A percentile compares a stretch with the other conserved stretches of the same genome.
These are phyloP conservation scores for Cherax destructor DNA, from an alignment of 1,140 invertebrate species.

Conservation along the genomic window DNA sequence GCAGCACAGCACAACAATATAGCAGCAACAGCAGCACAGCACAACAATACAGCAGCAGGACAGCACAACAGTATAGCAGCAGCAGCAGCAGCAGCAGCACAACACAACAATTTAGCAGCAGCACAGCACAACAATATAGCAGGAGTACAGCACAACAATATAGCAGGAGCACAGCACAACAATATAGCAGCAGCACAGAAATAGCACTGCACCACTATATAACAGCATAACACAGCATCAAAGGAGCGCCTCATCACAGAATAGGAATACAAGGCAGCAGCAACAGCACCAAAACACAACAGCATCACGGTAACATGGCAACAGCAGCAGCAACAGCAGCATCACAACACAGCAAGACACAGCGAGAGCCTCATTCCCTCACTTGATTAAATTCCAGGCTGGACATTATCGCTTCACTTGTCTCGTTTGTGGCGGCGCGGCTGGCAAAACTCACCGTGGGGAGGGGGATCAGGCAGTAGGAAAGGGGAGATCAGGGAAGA, in stretches of 20 bases:
- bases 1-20: too few species aligned
- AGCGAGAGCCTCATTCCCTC: conserved; percentile 41
- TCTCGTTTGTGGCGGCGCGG: conserved; percentile 62
- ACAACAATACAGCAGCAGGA: too few species aligned
- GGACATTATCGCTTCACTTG: conserved; percentile 67
- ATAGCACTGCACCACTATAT: neutral
- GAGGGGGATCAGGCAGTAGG: neutral
- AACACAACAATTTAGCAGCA: too few species aligned
- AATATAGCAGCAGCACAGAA: neutral
- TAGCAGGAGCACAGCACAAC: neutral
- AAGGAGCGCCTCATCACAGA: neutral
- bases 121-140: too few species aligned
- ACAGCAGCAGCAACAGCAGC: neutral
- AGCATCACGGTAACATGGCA: too few species aligned
- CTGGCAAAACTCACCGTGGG: conserved; percentile 36
- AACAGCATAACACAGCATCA: neutral
- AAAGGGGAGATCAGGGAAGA: neutral
- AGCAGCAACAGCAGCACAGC: too few species aligned
- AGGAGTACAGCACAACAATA: too few species aligned
- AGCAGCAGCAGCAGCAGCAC: too few species aligned
- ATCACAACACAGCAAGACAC: neutral
- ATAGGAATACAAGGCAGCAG: neutral
- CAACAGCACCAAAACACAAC: neutral
- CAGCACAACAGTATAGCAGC: too few species aligned
- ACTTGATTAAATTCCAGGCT: conserved; percentile 62